Percentiles rank a stretch among this genome's conserved stretches.
Evolutionary conservation across 2,888 invertebrate genomes (phyloP).

Genomic region (Orchesella flavescens): DNA sequence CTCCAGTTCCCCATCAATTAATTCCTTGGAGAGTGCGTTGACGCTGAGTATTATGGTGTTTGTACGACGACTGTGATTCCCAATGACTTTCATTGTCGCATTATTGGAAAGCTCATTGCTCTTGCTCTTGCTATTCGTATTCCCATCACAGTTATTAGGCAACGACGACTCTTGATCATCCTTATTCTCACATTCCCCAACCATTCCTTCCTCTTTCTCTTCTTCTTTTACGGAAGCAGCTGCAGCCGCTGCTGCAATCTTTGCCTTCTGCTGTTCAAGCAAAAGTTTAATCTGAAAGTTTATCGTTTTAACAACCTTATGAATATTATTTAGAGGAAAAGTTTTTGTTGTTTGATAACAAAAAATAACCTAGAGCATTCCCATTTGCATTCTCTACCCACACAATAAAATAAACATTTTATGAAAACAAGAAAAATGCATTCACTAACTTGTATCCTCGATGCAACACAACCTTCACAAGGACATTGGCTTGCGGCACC

Average conservation of each 20-base stretch:
- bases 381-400: too few relatives aligned
- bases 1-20: neutral
- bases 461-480: constrained; percentile 51
- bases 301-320: neutral
- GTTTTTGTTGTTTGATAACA: too few relatives aligned
- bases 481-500: constrained; percentile 39
- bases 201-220: neutral
- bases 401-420: neutral
- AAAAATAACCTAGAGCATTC: too few relatives aligned
- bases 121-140: neutral
- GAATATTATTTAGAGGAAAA: neutral
- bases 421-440: neutral
- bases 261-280: constrained; percentile 1
- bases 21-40: constrained; percentile 10
- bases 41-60: constrained; percentile 26
- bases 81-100: neutral
- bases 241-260: neutral
- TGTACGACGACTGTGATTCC: neutral
- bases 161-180: neutral
- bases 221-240: neutral
- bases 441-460: constrained; percentile 36
- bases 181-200: constrained; percentile 11
- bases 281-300: constrained; percentile 15
- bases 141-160: neutral
- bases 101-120: neutral